These are phyloP conservation scores for Cassiopea andromeda DNA, from an alignment of 30 jellyfish, hydroid and myxozoan genomes.

Conservation along the genomic window DNA sequence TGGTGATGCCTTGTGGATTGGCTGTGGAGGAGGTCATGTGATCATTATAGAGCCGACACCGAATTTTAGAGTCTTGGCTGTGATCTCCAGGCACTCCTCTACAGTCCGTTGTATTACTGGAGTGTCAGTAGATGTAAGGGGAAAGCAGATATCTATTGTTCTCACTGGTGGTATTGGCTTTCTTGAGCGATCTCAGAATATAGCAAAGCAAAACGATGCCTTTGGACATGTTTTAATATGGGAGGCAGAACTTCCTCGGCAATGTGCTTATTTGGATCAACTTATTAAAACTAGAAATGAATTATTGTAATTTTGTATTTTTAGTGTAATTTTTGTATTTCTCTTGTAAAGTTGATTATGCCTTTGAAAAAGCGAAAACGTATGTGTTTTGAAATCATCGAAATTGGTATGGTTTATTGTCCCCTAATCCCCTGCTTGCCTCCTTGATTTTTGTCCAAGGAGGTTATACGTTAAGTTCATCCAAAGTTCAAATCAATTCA, in stretches of 20 bases:
- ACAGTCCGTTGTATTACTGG: constrained; percentile 78
- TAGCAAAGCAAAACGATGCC: neutral
- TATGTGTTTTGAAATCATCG: neutral
- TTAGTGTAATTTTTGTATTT: too few species aligned
- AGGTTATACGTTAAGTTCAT: too few species aligned
- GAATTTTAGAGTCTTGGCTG: constrained; percentile 51
- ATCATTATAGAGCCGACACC: constrained; percentile 57
- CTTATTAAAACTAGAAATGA: constrained; percentile 42
- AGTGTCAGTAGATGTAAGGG: constrained; percentile 24
- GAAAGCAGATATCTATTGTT: constrained; percentile 66
- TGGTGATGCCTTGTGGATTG: constrained; percentile 80
- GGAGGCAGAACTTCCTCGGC: constrained; percentile 84
- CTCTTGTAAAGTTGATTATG: neutral
- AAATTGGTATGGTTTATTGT: neutral
- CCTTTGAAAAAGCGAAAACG: neutral
- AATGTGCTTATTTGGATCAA: constrained; percentile 53
- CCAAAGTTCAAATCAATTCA: too few species aligned
- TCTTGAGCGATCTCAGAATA: constrained; percentile 32
- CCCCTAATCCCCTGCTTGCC: too few species aligned
- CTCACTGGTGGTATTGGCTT: constrained; percentile 78
- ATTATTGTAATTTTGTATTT: neutral
- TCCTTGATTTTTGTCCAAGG: too few species aligned
- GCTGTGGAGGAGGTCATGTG: constrained; percentile 91
- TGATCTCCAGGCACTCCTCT: constrained; percentile 70
- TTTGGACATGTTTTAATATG: constrained; percentile 86